phyloP scores from a whole-genome alignment of 2,888 invertebrate genomes.

The Noctua fimbriata region DNA sequence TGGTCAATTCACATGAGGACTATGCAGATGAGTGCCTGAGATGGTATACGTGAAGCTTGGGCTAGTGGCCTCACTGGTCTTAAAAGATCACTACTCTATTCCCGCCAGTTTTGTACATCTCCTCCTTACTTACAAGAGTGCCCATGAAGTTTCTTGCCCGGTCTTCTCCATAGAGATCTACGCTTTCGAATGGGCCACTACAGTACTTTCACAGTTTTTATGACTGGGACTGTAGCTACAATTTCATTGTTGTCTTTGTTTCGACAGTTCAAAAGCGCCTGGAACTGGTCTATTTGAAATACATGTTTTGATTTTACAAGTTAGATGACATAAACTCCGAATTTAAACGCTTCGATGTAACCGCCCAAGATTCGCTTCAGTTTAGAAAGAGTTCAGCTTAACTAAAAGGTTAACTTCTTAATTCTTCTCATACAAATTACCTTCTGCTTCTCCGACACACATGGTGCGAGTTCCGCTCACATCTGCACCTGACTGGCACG shows the following conservation, averaged over 20 bases:
- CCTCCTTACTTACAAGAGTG: not conserved
- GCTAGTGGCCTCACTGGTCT: not conserved
- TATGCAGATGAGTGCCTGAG: no score
- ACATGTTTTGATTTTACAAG: not conserved
- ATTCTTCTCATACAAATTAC: constrained; percentile 69
- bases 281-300: no score
- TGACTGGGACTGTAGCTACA: no score
- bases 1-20: no score
- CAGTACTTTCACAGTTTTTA: no score
- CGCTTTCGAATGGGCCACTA: no score
- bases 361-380: not conserved
- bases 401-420: not conserved
- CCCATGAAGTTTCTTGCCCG: no score
- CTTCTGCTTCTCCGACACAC: constrained; percentile 88
- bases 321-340: not conserved
- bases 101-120: not conserved
- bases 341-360: not conserved
- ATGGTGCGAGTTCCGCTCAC: constrained; percentile 82
- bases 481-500: constrained; percentile 89
- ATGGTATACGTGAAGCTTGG: not conserved
- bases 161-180: no score
- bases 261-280: no score
- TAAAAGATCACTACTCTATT: not conserved
- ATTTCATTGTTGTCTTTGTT: no score
- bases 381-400: not conserved